Evolutionary conservation across 2,113 vertebrate genomes (phyloP), one percentile per base, ranked within the genome.

Genomic region (Collichthys lucidus): DNA sequence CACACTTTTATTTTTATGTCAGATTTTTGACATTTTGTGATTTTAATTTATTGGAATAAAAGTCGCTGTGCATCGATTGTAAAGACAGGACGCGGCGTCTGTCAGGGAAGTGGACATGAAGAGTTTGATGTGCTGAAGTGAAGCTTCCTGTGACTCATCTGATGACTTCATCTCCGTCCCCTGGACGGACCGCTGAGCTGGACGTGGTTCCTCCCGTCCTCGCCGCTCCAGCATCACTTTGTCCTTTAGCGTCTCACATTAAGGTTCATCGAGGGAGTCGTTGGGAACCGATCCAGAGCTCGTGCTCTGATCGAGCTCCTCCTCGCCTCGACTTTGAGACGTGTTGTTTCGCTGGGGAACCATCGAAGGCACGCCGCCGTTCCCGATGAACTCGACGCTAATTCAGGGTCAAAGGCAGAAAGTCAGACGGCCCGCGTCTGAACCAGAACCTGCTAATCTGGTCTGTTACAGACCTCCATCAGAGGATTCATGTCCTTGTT

Each of bases 371-470:
- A 3, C 11, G 4, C 24, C 5, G 50, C 42, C 1, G 55, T 5
- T 44, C n/a, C 67, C 6, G n/a, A n/a, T 60, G 64, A 16, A 44
- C 60, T 65, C 1, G 5, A 14, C 29, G 29, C 16, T n/a, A 31
- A 50, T 17, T 61, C 59, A 44, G 44, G 52, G 60, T 77, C 20
- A 2, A 11, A 65, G 9, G 15, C 55, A 44, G 15, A 52, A 52
- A 47, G 64, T 47, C 63, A 62, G 3, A 22, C 24, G 0, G 63
- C 16, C 15, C 64, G 6, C 12, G 20, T 26, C 3, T 44, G 49
- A 75, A 78, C 53, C 59, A 0, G 46, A 24, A 77, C 24, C 15
- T 60, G 55, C 31, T 73, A 19, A 78, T 83, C 67, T 31, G 52
- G 10, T 68, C 19, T 35, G 35, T 44, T 22, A 11, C 8, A 7